phyloP scores from a whole-genome alignment of 2,888 invertebrate species.

The Nomada hirtipes region DNA sequence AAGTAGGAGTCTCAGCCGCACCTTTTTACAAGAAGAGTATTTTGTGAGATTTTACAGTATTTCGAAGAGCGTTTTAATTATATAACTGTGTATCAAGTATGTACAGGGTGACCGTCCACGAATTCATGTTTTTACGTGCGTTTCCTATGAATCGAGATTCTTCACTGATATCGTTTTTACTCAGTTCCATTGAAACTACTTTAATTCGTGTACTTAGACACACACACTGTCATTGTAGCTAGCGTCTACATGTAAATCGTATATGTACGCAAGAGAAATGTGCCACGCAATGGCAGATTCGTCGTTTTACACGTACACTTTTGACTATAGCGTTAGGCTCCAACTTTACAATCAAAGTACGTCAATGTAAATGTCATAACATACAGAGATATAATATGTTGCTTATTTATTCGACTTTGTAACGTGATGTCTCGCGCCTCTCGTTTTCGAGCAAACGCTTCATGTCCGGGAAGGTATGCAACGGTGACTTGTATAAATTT shows the following conservation, averaged over 20 bases:
- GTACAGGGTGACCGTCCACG: conserved; percentile 81
- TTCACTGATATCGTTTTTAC: conserved; percentile 65
- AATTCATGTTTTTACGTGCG: conserved; percentile 76
- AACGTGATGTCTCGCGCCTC: conserved; percentile 37
- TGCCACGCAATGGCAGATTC: conserved; percentile 56
- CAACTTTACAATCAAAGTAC: conserved; percentile 56
- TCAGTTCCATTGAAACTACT: conserved; percentile 51
- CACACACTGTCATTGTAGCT: conserved; percentile 50
- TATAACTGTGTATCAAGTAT: conserved; percentile 81
- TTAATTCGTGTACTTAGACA: conserved; percentile 67
- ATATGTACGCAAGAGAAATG: conserved; percentile 38
- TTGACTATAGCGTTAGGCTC: conserved; percentile 52
- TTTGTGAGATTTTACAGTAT: conserved; percentile 84
- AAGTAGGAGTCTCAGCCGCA: conserved; percentile 73
- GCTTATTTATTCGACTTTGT: conserved; percentile 59
- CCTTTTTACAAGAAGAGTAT: conserved; percentile 81
- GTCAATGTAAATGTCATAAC: conserved; percentile 54
- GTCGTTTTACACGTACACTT: conserved; percentile 58
- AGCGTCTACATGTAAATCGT: conserved; percentile 48
- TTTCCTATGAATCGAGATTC: conserved; percentile 68
- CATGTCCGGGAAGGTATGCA: conserved; percentile 22
- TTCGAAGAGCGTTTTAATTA: conserved; percentile 83
- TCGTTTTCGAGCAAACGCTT: conserved; percentile 44
- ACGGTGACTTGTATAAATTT: conserved; percentile 55
- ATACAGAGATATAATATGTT: conserved; percentile 52